Base-by-base conservation (phyloP, 2,113 vertebrate species). In the Scortum barcoo region DNA sequence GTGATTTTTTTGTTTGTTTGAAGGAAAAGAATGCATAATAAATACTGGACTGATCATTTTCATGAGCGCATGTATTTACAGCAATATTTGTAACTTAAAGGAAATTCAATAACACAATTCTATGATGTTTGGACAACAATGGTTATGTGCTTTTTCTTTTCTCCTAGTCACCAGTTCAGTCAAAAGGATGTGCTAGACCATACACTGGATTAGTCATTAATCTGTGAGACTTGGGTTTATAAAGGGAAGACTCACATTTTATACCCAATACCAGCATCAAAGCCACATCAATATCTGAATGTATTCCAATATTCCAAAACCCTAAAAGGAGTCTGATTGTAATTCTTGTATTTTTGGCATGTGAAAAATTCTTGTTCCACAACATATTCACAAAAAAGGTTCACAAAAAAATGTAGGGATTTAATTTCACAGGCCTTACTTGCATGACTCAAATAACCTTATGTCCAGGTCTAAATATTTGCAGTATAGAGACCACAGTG, bases 1-100 rank as follows among this genome's bases (percentile, higher is more conserved):
- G 16, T 28, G 20, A n/a, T 38, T 28, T 63, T 46, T 48, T 63
- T 16, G 44, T 66, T 73, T 48, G 50, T 80, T 48, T 66, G 28
- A 5, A 42, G 24, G 26, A 58, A 7, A 68, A 60, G 17, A n/a
- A 20, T 26, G 14, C 22, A 57, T 7, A 17, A 2, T 16, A 16
- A 40, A 36, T 4, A 20, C 14, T 30, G 22, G 24, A 11, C 7
- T 44, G 10, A 38, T 46, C 14, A 20, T 69, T 24, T 42, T 20
- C 13, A 33, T 12, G 17, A 54, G 19, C 7, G 24, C 16, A 12
- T 12, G 7, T 14, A 7, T 33, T n/a, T n/a, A n/a, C n/a, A n/a
- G n/a, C n/a, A 38, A 19, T 76, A 14, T 42, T 54, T 71, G n/a
- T 40, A 13, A 26, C 38, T 46, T 44, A 30, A 1, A 22, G 26